Conservation (phyloP, 2,888 invertebrate species). For the Acrocera orbiculus region DNA sequence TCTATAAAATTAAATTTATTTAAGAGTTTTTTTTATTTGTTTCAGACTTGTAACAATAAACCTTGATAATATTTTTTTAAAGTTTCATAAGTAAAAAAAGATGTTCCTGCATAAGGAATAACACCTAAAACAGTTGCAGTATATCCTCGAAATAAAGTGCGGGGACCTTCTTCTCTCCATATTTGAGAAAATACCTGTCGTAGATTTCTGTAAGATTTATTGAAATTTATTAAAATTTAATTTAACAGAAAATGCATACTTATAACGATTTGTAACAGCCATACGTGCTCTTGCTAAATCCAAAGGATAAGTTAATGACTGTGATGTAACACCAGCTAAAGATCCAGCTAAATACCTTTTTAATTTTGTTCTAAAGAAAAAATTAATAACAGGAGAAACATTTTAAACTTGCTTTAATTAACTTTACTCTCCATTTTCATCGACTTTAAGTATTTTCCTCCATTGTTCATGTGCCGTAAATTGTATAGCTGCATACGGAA, state of each 20-base stretch:
- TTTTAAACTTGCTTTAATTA: too few species aligned
- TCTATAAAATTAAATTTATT: constrained; percentile 21
- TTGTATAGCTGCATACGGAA: constrained; percentile 95
- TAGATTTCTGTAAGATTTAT: constrained; percentile 24
- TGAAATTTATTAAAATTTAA: background rate
- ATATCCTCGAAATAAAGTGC: constrained; percentile 70
- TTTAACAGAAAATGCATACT: constrained; percentile 21
- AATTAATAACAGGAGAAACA: background rate
- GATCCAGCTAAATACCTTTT: constrained; percentile 69
- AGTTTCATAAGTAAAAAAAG: constrained; percentile 94
- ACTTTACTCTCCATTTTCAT: constrained; percentile 38
- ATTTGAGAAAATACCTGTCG: constrained; percentile 49
- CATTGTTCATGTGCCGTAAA: constrained; percentile 97
- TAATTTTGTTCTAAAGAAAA: constrained; percentile 23
- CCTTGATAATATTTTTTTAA: constrained; percentile 65
- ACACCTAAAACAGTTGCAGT: constrained; percentile 83
- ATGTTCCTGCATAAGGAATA: constrained; percentile 90
- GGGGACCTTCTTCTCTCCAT: constrained; percentile 55
- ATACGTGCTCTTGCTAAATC: constrained; percentile 93
- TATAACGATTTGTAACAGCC: constrained; percentile 82
- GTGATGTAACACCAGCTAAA: constrained; percentile 88
- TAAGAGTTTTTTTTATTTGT: too few species aligned
- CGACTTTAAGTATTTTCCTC: constrained; percentile 63
- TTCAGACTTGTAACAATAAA: constrained; percentile 33
- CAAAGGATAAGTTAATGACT: constrained; percentile 85